Percentiles rank a stretch among this genome's conserved stretches.
These are phyloP conservation scores for Plecturocebus donacophilus DNA, from an alignment of 2,113 vertebrate genomes.

Conservation along the genomic window DNA sequence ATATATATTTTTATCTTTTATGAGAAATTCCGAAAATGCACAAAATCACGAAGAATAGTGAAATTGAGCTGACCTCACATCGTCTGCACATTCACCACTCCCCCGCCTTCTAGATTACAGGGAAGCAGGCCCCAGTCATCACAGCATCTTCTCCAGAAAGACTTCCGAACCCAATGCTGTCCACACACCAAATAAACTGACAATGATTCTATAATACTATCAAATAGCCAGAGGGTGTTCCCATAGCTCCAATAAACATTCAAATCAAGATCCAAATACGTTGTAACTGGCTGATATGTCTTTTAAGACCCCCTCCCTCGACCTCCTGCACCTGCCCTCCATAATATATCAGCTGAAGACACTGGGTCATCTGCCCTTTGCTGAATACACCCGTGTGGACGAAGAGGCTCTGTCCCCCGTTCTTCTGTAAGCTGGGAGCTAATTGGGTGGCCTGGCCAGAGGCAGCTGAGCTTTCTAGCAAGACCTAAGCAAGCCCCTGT, in stretches of 20 bases:
- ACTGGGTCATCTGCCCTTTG: not conserved
- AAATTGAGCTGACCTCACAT: too few species aligned
- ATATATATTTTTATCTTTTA: not conserved
- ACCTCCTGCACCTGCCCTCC: fast-evolving
- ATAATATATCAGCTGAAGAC: fast-evolving
- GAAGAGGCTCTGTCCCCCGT: fast-evolving
- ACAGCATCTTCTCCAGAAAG: fast-evolving
- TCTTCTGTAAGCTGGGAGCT: not conserved
- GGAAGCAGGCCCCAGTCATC: not conserved
- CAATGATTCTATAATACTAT: not conserved
- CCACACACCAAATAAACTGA: not conserved
- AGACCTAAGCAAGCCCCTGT: not conserved
- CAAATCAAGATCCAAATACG: not conserved
- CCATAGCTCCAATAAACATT: not conserved
- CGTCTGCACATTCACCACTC: not conserved
- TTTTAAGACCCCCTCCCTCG: fast-evolving
- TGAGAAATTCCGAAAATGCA: not conserved
- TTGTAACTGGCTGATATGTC: fast-evolving
- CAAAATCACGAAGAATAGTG: not conserved
- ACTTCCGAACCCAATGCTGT: fast-evolving
- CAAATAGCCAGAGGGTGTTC: not conserved
- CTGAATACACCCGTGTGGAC: fast-evolving
- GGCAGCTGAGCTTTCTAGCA: not conserved
- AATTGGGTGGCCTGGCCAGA: not conserved
- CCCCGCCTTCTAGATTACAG: fast-evolving